Evolutionary conservation across 2,797 vertebrate genomes (phyloP).

Genomic region (Girardinus metallicus): DNA sequence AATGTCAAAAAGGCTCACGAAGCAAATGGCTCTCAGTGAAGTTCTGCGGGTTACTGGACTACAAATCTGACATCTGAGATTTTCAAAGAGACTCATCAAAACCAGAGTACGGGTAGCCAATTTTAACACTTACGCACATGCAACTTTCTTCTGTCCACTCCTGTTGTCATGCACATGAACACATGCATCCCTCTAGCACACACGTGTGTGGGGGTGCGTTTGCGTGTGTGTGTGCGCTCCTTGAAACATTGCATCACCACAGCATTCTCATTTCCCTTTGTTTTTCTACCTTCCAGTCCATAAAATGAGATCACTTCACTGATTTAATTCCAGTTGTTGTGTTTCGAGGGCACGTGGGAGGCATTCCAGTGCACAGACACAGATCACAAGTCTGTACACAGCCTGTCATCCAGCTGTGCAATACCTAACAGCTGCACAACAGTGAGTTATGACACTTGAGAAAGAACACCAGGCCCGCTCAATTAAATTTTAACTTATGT

Average conservation of each 20-base stretch:
- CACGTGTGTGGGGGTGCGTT: background rate
- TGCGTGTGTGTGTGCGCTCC: background rate
- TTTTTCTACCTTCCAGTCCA: slow-evolving; percentile 48
- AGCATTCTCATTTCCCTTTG: slow-evolving; percentile 30
- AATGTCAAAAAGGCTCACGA: slow-evolving; percentile 9
- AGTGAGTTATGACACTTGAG: slow-evolving; percentile 44
- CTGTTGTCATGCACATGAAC: slow-evolving; percentile 4
- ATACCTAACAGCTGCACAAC: slow-evolving; percentile 62
- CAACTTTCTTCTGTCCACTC: slow-evolving; percentile 13
- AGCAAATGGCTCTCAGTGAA: slow-evolving; percentile 16
- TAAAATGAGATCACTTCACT: slow-evolving; percentile 63
- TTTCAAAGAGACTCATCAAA: slow-evolving; percentile 6
- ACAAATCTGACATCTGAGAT: slow-evolving; percentile 13
- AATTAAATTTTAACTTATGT: slow-evolving; percentile 33
- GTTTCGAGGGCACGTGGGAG: slow-evolving; percentile 58
- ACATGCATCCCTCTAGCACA: slow-evolving; percentile 6
- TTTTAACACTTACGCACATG: background rate
- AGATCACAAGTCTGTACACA: slow-evolving; percentile 40
- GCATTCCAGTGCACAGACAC: slow-evolving; percentile 49
- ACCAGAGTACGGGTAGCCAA: background rate
- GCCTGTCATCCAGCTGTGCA: slow-evolving; percentile 54
- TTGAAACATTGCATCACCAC: slow-evolving; percentile 42
- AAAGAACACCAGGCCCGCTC: slow-evolving; percentile 32
- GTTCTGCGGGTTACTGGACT: slow-evolving; percentile 6
- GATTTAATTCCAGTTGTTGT: slow-evolving; percentile 67